These are phyloP conservation scores for Cololabis saira DNA, from an alignment of 2,113 vertebrate genomes.

Conservation along the genomic window DNA sequence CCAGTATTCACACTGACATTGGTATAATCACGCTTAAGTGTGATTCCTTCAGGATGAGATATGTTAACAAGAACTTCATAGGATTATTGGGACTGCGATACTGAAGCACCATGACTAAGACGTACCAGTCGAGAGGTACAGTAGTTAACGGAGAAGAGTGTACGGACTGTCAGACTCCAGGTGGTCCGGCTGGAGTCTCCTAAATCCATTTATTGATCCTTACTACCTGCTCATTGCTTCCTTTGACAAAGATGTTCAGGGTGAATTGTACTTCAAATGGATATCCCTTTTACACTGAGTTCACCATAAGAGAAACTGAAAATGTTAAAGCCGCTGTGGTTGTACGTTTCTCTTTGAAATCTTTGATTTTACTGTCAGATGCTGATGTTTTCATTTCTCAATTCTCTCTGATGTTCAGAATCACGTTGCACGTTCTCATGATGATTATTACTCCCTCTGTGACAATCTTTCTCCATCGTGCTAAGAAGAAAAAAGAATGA, in stretches of 20 bases:
- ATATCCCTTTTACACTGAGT: slow-evolving; percentile 2
- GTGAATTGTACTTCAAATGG: slow-evolving; percentile 17
- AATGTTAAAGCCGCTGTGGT: neutral
- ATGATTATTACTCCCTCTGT: neutral
- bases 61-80: too few relatives aligned
- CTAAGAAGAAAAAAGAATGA: too few relatives aligned
- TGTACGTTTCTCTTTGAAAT: neutral
- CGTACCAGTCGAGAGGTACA: slow-evolving; percentile 24
- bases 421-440: neutral
- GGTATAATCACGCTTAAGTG: too few relatives aligned
- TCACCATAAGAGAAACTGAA: neutral
- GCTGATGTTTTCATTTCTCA: too few relatives aligned
- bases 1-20: too few relatives aligned
- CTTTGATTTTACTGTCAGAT: neutral
- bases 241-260: slow-evolving; percentile 46
- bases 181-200: slow-evolving; percentile 19
- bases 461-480: too few relatives aligned
- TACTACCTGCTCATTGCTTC: slow-evolving; percentile 41
- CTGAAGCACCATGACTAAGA: too few relatives aligned
- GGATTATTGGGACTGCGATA: too few relatives aligned
- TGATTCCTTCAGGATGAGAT: too few relatives aligned
- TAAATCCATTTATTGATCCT: slow-evolving; percentile 63
- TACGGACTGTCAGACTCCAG: slow-evolving; percentile 28
- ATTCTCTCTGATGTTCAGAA: too few relatives aligned
- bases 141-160: slow-evolving; percentile 28